Evolutionary conservation across 1,140 invertebrate species (phyloP).

Genomic region (Drosophila burlai): DNA sequence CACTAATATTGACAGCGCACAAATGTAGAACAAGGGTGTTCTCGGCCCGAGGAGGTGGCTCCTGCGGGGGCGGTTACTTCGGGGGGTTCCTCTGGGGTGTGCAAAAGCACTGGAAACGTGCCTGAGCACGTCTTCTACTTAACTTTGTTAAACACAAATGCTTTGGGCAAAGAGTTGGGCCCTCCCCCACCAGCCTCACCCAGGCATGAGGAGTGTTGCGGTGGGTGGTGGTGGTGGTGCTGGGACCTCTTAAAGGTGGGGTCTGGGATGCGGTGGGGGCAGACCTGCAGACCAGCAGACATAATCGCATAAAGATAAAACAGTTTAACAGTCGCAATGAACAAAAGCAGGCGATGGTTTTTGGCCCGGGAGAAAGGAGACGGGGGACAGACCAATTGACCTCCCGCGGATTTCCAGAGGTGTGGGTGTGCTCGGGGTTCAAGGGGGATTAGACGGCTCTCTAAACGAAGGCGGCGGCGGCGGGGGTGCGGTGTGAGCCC

Average conservation of each 20-base stretch:
- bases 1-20: slow-evolving; percentile 58
- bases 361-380: background rate
- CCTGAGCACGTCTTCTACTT: slow-evolving; percentile 66
- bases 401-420: slow-evolving; percentile 27
- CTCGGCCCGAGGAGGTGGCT: background rate
- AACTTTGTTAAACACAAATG: slow-evolving; percentile 83
- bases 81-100: background rate
- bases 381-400: slow-evolving; percentile 42
- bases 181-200: slow-evolving; percentile 30
- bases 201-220: background rate
- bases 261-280: too few species aligned
- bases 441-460: background rate
- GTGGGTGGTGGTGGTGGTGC: background rate
- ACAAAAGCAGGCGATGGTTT: slow-evolving; percentile 53
- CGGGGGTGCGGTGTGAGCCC: background rate
- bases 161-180: slow-evolving; percentile 77
- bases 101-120: slow-evolving; percentile 42
- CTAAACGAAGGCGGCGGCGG: background rate
- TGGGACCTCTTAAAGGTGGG: background rate
- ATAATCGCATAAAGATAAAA: slow-evolving; percentile 84
- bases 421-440: background rate
- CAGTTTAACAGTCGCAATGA: slow-evolving; percentile 76
- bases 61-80: background rate
- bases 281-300: slow-evolving; percentile 48
- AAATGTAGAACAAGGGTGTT: slow-evolving; percentile 51